Conservation (phyloP, 2,888 invertebrate species). For the Pseudococcus viburni region DNA sequence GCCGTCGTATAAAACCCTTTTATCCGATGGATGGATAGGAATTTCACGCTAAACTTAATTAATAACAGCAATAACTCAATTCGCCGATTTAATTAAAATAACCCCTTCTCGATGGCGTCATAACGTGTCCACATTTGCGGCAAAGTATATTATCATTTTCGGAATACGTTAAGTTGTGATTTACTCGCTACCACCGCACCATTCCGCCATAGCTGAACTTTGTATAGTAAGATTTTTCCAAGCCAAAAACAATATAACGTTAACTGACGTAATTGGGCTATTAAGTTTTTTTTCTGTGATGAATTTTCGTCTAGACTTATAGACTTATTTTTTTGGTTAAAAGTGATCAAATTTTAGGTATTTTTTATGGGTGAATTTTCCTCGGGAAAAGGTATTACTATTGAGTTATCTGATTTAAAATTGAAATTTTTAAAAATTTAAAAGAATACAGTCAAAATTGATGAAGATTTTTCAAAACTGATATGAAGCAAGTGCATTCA, state of each 20-base stretch:
- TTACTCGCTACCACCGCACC: background rate
- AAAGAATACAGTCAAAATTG: too few relatives aligned
- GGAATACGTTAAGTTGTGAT: background rate
- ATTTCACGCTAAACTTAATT: constrained; percentile 55
- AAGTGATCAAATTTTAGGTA: too few relatives aligned
- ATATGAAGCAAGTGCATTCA: too few relatives aligned
- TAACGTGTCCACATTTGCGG: constrained; percentile 45
- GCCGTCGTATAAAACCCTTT: constrained; percentile 32
- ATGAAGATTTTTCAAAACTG: too few relatives aligned
- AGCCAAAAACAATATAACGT: background rate
- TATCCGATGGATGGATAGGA: constrained; percentile 19
- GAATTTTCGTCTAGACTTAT: background rate
- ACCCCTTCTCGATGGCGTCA: constrained; percentile 56
- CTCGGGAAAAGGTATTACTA: too few relatives aligned
- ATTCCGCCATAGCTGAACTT: background rate
- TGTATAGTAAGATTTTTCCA: background rate
- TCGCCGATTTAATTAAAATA: constrained; percentile 60
- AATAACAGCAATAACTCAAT: constrained; percentile 58
- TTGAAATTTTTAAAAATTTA: too few relatives aligned
- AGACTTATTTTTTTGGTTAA: too few relatives aligned
- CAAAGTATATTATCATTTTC: constrained; percentile 50
- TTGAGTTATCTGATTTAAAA: too few relatives aligned
- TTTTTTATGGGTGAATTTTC: too few relatives aligned
- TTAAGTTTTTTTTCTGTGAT: background rate
- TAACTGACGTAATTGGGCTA: background rate